Conservation (phyloP, 2,888 invertebrate genomes). For the Vesta saturnalis region DNA sequence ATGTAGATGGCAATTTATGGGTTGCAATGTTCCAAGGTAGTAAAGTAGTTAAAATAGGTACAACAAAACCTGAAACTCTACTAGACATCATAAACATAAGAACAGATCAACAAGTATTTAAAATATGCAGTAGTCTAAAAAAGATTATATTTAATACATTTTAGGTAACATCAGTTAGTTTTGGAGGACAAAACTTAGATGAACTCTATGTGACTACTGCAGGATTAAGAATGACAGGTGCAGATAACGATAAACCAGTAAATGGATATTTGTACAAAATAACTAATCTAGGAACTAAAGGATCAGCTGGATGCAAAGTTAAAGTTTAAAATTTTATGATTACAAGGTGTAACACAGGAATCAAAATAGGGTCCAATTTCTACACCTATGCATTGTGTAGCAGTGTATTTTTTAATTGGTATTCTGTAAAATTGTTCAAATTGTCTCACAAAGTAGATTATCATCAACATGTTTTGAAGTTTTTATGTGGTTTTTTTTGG, state of each 20-base stretch:
- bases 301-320: no score
- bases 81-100: constrained; percentile 62
- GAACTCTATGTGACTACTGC: constrained; percentile 77
- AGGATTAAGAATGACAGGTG: constrained; percentile 28
- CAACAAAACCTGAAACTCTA: constrained; percentile 64
- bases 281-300: not conserved
- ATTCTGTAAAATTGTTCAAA: no score
- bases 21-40: constrained; percentile 77
- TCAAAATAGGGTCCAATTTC: no score
- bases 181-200: constrained; percentile 74
- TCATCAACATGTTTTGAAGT: no score
- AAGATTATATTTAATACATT: no score
- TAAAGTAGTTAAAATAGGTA: constrained; percentile 68
- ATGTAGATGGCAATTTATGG: constrained; percentile 81
- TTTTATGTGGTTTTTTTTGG: no score
- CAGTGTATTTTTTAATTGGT: no score
- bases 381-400: no score
- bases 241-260: not conserved
- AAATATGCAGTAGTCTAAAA: constrained; percentile 18
- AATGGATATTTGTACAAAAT: constrained; percentile 1
- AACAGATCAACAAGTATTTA: not conserved
- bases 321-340: no score
- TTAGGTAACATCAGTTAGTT: constrained; percentile 73
- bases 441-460: no score
- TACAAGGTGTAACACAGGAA: no score